Conservation (phyloP, 2,797 vertebrate species). For the Sebastes hubbsi region DNA sequence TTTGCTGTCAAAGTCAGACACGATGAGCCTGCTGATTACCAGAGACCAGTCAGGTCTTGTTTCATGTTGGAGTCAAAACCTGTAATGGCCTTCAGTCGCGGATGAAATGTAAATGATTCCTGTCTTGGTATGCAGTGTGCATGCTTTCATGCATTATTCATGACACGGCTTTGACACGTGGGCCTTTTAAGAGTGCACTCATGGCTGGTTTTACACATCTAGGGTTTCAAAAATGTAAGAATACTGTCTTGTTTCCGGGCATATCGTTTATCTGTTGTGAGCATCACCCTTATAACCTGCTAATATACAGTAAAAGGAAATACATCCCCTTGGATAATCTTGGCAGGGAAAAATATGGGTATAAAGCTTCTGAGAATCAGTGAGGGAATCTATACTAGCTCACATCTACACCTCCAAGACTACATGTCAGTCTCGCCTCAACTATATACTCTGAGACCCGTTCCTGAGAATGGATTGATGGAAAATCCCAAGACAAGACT, state of each 20-base stretch:
- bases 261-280: neutral
- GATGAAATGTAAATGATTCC: conserved; percentile 55
- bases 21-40: conserved; percentile 33
- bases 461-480: conserved; percentile 20
- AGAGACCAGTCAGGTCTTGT: conserved; percentile 1
- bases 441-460: neutral
- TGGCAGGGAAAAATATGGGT: neutral
- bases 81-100: conserved; percentile 6
- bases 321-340: neutral
- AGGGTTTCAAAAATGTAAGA: neutral
- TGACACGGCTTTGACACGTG: conserved; percentile 1
- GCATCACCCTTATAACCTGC: neutral
- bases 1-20: conserved; percentile 19
- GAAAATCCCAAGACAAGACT: conserved; percentile 10
- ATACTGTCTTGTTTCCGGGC: neutral
- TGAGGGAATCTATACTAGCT: neutral
- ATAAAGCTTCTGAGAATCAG: neutral
- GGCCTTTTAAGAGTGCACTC: conserved; percentile 5
- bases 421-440: neutral
- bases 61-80: conserved; percentile 10
- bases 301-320: neutral
- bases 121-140: conserved; percentile 5
- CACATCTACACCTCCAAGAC: neutral
- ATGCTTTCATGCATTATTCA: conserved; percentile 59
- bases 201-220: neutral